Base-by-base conservation (phyloP, 2,113 vertebrate genomes). In the Callithrix jacchus region DNA sequence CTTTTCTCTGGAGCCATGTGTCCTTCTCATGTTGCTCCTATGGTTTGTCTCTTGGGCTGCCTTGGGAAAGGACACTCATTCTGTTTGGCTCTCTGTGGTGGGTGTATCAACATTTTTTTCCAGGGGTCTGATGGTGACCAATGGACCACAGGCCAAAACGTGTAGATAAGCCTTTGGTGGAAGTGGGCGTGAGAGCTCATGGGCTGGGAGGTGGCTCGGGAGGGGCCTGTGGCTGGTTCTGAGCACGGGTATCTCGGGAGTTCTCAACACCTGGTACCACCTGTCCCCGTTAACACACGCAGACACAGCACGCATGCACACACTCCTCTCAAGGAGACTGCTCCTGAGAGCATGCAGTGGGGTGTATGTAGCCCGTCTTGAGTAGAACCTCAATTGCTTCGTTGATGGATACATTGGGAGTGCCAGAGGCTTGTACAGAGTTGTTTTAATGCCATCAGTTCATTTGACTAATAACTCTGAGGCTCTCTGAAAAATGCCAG, bases 371-470 rank as follows among this genome's bases (percentile, higher is more conserved):
- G 5, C 30, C 66, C 40, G 17, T 52, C 79, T 73, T 35, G 0
- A 47, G 49, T 42, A 12, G 2, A 93, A 32, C 14, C 64, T 25
- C 25, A 94, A 45, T 21, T 6, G 73, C 16, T n/a, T 1, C 30
- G n/a, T 77, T 23, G 13, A 3, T 40, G 40, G 14, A n/a, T 16
- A 1, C 25, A 0, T 11, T 25, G 23, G 56, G n/a, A 20, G 0
- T 21, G 25, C 21, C 64, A 27, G 70, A 54, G 37, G 4, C 89
- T n/a, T 23, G 45, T 27, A 42, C 7, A 0, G 32, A 5, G 0
- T 47, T 23, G n/a, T 23, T 58, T 66, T 71, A 49, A 5, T 9
- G 17, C 58, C 32, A 21, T 21, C 10, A 87, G 5, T 18, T 70
- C 16, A 10, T 20, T 27, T 70, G 56, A 86, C 47, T 18, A 16